Conservation (phyloP, 1,140 invertebrate species). For the Ylistrum balloti region DNA sequence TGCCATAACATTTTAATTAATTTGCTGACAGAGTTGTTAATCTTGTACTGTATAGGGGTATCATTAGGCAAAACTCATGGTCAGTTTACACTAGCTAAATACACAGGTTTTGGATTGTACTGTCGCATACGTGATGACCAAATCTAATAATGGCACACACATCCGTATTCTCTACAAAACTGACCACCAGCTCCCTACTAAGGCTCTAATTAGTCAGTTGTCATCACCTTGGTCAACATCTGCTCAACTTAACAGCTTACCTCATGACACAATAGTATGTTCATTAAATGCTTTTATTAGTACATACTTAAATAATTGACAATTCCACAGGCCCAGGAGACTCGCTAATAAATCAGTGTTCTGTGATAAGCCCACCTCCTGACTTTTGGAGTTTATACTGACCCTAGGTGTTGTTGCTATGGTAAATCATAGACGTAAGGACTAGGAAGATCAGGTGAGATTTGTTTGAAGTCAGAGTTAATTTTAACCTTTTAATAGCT, state of each 20-base stretch:
- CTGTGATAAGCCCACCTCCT: too few species aligned
- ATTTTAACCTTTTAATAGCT: too few species aligned
- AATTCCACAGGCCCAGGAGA: background rate
- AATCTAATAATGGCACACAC: background rate
- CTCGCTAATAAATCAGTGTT: too few species aligned
- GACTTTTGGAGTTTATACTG: too few species aligned
- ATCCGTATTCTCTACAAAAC: background rate
- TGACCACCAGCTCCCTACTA: background rate
- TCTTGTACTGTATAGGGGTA: background rate
- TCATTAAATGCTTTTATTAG: background rate
- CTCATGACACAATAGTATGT: too few species aligned
- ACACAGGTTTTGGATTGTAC: too few species aligned
- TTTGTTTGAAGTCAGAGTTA: too few species aligned
- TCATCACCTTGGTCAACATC: background rate
- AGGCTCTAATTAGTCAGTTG: background rate
- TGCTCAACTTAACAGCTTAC: too few species aligned
- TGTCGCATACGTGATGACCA: background rate
- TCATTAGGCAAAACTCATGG: background rate
- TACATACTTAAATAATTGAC: background rate
- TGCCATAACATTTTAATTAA: slow-evolving; percentile 30
- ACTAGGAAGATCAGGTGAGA: too few species aligned
- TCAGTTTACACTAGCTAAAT: background rate
- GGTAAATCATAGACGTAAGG: too few species aligned
- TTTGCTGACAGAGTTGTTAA: slow-evolving; percentile 13
- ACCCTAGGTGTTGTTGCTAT: too few species aligned